Percentiles rank a stretch among this genome's conserved stretches.
Evolutionary conservation across 1,140 invertebrate species (phyloP).

Genomic region (Ylistrum balloti): DNA sequence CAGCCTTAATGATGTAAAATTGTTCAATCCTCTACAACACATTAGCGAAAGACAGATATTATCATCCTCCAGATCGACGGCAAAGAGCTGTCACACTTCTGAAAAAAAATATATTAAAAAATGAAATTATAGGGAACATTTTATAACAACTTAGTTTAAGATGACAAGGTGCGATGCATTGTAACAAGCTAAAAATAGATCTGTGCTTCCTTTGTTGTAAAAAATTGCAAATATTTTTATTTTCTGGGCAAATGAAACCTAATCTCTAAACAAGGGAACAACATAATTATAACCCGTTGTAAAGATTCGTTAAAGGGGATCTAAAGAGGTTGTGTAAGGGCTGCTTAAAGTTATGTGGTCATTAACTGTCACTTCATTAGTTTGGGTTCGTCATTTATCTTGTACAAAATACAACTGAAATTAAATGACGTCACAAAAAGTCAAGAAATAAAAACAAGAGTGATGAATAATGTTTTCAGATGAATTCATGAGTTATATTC

Average conservation of each 20-base stretch:
- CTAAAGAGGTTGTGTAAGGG: background rate
- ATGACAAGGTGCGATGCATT: too few species aligned
- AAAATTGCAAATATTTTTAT: background rate
- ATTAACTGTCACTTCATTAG: background rate
- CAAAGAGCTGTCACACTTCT: too few species aligned
- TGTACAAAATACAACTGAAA: background rate
- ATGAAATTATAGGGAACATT: too few species aligned
- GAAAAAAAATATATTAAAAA: too few species aligned
- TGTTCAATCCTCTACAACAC: too few species aligned
- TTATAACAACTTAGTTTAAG: too few species aligned
- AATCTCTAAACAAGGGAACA: background rate
- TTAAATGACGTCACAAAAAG: background rate
- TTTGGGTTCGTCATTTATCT: background rate
- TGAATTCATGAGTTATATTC: background rate
- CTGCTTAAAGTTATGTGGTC: background rate
- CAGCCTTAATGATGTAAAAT: too few species aligned
- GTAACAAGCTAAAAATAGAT: too few species aligned
- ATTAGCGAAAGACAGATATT: too few species aligned
- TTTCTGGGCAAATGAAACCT: background rate
- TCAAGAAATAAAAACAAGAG: background rate
- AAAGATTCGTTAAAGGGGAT: background rate
- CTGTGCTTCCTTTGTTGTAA: too few species aligned
- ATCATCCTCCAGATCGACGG: too few species aligned
- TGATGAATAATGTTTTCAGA: background rate
- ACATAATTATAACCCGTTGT: background rate